Base-by-base conservation (phyloP, 2,113 vertebrate genomes). In the Archilochus colubris region DNA sequence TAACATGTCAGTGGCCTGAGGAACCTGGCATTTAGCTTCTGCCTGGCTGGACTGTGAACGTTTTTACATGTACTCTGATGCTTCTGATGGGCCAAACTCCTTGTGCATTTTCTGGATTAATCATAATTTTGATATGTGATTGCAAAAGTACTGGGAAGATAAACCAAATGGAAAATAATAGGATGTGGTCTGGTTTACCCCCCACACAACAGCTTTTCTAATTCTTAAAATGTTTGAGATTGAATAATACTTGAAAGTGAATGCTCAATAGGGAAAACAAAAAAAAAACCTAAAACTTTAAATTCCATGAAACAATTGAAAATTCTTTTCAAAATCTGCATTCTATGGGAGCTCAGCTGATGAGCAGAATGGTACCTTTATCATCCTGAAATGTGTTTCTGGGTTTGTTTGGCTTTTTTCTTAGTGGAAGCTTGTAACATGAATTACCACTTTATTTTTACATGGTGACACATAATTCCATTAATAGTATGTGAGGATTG, bases 1-100 rank as follows among this genome's bases (percentile, higher is more conserved):
- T 33, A 33, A 15, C 0, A 0, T 73, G 81, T 15, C 40, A 51
- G 0, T 31, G 69, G 23, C 6, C 21, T 16, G 50, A 66, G 25
- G 54, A 91, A 20, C 10, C 16, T 51, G 54, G 8, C 5, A 8
- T 73, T 80, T 25, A 15, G 8, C 20, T 81, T 80, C 18, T 72
- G 9, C 25, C 58, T 72, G 31, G 10, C 8, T 58, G 19, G 12
- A 3, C 48, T 64, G 16, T 8, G 8, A n/a, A 6, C 0, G 7
- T 15, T 38, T 78, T 50, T 28, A 21, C 22, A 2, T 4, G 9
- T 16, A 3, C 33, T 3, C 4, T n/a, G 21, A 2, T 1, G 33
- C 3, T 48, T 64, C 46, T 40, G 6, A 0, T 33, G 33, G 70
- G 27, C 28, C 12, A 3, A 23, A 23, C 10, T 28, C 14, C 31